phyloP scores from a whole-genome alignment of 2,797 vertebrate species.

The Phataginus tetradactyla region DNA sequence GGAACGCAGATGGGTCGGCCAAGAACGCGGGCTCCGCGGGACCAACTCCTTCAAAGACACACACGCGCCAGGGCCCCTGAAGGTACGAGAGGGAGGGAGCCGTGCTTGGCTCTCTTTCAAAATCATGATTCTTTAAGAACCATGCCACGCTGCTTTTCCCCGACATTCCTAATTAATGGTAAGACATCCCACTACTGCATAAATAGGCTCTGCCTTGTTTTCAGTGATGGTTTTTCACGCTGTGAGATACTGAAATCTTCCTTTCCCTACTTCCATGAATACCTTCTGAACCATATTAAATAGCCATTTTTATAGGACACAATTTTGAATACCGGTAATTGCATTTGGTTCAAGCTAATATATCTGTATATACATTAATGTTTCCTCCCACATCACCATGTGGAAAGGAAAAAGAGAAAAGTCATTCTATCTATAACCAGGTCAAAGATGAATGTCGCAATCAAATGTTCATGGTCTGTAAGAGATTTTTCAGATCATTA shows the following conservation, averaged over 20 bases:
- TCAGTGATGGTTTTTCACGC: too few relatives aligned
- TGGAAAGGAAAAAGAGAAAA: background rate
- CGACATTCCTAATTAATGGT: background rate
- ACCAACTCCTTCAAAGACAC: too few relatives aligned
- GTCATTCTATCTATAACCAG: background rate
- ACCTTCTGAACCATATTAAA: background rate
- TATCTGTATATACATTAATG: rapidly evolving
- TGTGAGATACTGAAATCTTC: background rate
- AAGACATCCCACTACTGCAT: background rate
- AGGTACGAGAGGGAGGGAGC: background rate
- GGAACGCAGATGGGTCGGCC: rapidly evolving
- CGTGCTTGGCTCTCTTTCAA: background rate
- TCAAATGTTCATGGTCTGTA: rapidly evolving
- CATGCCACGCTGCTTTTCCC: rapidly evolving
- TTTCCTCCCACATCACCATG: rapidly evolving
- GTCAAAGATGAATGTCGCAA: background rate
- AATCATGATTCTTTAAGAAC: background rate
- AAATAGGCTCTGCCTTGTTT: background rate
- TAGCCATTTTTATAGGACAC: background rate
- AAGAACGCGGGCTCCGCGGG: rapidly evolving
- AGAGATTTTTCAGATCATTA: rapidly evolving
- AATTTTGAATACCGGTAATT: background rate
- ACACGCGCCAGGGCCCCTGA: too few relatives aligned
- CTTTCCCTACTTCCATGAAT: background rate
- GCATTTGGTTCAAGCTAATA: rapidly evolving